Conservation (phyloP, 1,140 invertebrate species). For the Oryzaephilus surinamensis region DNA sequence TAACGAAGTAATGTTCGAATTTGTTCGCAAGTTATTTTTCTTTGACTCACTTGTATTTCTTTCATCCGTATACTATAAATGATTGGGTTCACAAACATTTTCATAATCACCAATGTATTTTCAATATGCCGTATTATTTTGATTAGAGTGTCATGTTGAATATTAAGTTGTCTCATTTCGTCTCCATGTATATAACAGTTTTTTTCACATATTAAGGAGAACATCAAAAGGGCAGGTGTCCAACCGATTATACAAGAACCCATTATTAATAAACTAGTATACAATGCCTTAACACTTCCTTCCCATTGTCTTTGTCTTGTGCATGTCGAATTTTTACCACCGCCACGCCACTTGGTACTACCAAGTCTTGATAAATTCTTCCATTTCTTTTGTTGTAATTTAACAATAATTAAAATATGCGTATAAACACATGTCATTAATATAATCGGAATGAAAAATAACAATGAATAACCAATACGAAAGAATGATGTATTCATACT, state of each 20-base stretch:
- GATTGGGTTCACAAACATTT: conserved; percentile 55
- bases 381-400: conserved; percentile 41
- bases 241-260: conserved; percentile 56
- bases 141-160: conserved; percentile 24
- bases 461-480: conserved; percentile 37
- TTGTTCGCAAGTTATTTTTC: too few relatives aligned
- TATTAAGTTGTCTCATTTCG: conserved; percentile 14
- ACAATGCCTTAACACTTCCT: conserved; percentile 51
- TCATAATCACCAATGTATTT: conserved; percentile 49
- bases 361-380: conserved; percentile 34
- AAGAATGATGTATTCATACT: conserved; percentile 22
- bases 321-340: conserved; percentile 8
- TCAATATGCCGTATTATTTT: conserved; percentile 20
- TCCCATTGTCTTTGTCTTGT: conserved; percentile 30
- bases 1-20: too few relatives aligned
- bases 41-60: conserved; percentile 45
- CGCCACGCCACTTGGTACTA: conserved; percentile 22
- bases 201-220: conserved; percentile 43
- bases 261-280: conserved; percentile 56
- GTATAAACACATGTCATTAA: conserved; percentile 48
- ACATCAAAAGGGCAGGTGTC: conserved; percentile 49
- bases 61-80: conserved; percentile 59
- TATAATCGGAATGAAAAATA: conserved; percentile 41
- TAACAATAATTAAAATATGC: conserved; percentile 48
- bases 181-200: conserved; percentile 33